Evolutionary conservation across 2,888 invertebrate species (phyloP).

Genomic region (Glaucopsyche alexis): DNA sequence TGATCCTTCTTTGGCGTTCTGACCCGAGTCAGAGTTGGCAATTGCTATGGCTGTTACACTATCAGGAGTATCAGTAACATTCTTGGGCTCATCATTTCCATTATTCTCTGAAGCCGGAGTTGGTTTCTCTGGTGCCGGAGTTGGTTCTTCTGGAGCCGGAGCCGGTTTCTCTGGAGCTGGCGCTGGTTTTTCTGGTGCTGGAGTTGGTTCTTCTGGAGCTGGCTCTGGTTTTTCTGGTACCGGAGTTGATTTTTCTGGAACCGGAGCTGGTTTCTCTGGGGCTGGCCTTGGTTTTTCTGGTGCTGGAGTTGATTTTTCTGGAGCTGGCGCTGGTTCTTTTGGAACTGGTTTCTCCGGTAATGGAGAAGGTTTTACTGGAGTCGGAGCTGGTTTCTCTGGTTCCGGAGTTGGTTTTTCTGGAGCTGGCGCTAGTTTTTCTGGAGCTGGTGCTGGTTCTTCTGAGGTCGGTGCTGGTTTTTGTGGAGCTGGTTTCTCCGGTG

Average conservation of each 20-base stretch:
- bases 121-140: not conserved
- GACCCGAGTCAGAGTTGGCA: not conserved
- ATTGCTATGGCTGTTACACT: not conserved
- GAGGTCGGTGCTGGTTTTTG: not conserved
- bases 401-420: not conserved
- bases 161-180: not conserved
- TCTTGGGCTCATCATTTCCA: too few species aligned
- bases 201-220: not conserved
- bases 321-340: not conserved
- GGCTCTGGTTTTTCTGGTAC: not conserved
- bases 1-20: not conserved
- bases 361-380: not conserved
- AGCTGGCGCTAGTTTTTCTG: not conserved
- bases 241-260: not conserved
- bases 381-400: not conserved
- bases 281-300: not conserved
- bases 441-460: not conserved
- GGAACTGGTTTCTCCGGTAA: constrained; percentile 3
- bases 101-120: not conserved
- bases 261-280: constrained; percentile 1
- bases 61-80: not conserved
- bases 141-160: too few species aligned
- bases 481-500: not conserved
- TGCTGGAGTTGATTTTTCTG: not conserved
- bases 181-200: not conserved